Evolutionary conservation across 2,888 invertebrate species (phyloP).

Genomic region (Timandra comae): DNA sequence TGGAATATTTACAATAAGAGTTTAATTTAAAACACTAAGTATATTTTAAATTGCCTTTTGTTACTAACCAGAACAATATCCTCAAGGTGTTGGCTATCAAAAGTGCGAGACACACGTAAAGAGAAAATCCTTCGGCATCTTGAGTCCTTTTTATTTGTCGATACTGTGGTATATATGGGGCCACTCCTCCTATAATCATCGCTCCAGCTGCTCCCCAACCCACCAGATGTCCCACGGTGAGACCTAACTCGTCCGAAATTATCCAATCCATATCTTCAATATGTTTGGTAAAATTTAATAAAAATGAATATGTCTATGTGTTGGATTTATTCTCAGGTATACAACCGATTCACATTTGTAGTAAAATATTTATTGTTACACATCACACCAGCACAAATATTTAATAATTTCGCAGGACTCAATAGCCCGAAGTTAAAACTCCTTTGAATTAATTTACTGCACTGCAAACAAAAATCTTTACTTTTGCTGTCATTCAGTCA

Average conservation of each 20-base stretch:
- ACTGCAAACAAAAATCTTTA: too few relatives aligned
- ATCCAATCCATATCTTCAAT: conserved; percentile 86
- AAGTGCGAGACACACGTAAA: conserved; percentile 96
- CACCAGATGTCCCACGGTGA: conserved; percentile 85
- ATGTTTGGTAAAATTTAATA: too few relatives aligned
- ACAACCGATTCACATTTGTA: too few relatives aligned
- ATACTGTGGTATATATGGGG: conserved; percentile 98
- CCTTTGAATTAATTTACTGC: too few relatives aligned
- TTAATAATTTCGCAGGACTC: too few relatives aligned
- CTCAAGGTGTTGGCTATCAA: conserved; percentile 97
- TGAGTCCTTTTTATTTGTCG: conserved; percentile 92
- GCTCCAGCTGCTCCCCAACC: conserved; percentile 89
- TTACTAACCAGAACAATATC: conserved; percentile 96
- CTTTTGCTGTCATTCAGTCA: too few relatives aligned
- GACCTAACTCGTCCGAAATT: conserved; percentile 83
- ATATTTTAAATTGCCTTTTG: conserved; percentile 5
- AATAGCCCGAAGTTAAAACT: too few relatives aligned
- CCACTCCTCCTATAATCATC: conserved; percentile 96
- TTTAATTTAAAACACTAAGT: neutral
- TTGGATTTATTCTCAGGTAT: too few relatives aligned
- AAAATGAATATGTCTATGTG: too few relatives aligned
- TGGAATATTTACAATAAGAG: conserved; percentile 77
- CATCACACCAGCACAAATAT: too few relatives aligned
- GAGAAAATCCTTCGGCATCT: conserved; percentile 97
- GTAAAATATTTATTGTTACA: too few relatives aligned